Conservation (phyloP, 2,797 vertebrate genomes). For the Paedocypris micromegethes region DNA sequence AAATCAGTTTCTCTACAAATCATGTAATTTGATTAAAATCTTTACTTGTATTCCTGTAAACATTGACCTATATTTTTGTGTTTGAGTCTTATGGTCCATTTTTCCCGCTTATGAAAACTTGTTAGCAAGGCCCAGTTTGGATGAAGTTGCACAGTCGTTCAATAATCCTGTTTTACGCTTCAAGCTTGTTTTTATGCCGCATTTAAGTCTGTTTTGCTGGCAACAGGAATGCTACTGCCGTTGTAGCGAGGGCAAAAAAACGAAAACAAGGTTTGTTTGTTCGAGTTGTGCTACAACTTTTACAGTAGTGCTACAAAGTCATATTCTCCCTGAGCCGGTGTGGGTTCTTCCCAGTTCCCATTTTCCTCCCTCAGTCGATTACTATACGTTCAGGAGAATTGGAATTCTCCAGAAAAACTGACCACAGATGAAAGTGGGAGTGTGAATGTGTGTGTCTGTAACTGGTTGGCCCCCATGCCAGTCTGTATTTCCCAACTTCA, state of each 20-base stretch:
- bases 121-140: background rate
- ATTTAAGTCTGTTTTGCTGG: conserved; percentile 9
- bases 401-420: too few relatives aligned
- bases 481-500: too few relatives aligned
- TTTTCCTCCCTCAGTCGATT: too few relatives aligned
- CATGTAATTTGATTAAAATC: too few relatives aligned
- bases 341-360: too few relatives aligned
- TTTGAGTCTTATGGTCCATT: conserved; percentile 20
- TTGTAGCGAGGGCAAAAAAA: background rate
- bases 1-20: too few relatives aligned
- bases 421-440: too few relatives aligned
- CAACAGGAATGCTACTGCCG: background rate
- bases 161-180: conserved; percentile 15
- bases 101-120: conserved; percentile 9
- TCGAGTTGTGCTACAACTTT: background rate
- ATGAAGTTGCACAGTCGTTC: background rate
- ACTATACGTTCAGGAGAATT: too few relatives aligned
- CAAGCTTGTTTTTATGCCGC: background rate
- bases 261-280: conserved; percentile 4
- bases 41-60: conserved; percentile 50
- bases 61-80: conserved; percentile 46
- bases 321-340: too few relatives aligned
- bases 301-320: too few relatives aligned
- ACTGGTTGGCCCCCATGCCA: too few relatives aligned
- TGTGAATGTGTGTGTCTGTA: too few relatives aligned